Conservation (phyloP, 2,888 invertebrate genomes). For the Campoplex nolae region DNA sequence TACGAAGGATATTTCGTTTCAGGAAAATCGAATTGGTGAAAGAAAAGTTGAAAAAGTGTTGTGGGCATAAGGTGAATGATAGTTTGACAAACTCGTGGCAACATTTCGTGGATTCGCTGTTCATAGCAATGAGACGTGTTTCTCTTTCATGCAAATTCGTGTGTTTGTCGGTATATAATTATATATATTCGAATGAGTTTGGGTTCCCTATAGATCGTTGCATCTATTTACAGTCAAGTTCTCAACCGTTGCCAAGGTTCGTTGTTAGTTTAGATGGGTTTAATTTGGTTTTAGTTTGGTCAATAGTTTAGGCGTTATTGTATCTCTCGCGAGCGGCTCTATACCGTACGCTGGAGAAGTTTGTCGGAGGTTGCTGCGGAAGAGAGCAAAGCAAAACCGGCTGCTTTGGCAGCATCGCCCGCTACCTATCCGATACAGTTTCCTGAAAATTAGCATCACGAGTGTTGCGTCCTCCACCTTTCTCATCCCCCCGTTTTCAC, state of each 20-base stretch:
- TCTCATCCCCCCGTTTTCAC: constrained; percentile 7
- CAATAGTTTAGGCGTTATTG: constrained; percentile 77
- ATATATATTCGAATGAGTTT: constrained; percentile 14
- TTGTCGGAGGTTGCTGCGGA: constrained; percentile 35
- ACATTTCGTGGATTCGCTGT: background rate
- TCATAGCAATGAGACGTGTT: constrained; percentile 40
- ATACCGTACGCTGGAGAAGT: background rate
- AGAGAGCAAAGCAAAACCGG: constrained; percentile 37
- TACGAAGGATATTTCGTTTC: background rate
- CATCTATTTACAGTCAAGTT: constrained; percentile 2
- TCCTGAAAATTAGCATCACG: constrained; percentile 72
- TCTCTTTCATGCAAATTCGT: constrained; percentile 67
- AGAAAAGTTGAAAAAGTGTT: background rate
- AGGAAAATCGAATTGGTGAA: background rate
- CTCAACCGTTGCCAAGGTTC: constrained; percentile 46
- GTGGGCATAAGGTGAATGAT: background rate
- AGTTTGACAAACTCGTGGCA: background rate
- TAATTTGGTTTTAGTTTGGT: constrained; percentile 76
- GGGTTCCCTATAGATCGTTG: background rate
- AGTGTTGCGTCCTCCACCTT: constrained; percentile 41
- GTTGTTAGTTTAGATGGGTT: constrained; percentile 71
- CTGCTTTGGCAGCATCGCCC: constrained; percentile 36
- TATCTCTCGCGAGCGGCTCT: constrained; percentile 55
- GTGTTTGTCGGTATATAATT: background rate
- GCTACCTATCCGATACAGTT: constrained; percentile 15